Evolutionary conservation across 2,888 invertebrate species (phyloP).

Genomic region (Corbicula japonica): DNA sequence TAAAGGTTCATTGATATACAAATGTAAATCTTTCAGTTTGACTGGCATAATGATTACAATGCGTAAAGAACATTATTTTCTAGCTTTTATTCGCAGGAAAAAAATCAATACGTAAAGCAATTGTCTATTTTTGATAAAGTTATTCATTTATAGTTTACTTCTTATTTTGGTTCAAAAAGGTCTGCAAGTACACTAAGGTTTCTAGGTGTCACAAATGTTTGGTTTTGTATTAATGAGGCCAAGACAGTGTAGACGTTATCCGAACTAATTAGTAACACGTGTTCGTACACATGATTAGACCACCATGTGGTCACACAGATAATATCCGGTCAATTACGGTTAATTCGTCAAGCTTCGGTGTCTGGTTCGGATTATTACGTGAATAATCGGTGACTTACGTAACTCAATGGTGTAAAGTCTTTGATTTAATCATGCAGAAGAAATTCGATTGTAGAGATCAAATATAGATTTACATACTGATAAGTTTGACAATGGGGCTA

Average conservation of each 20-base stretch:
- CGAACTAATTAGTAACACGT: slow-evolving; percentile 31
- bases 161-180: too few relatives aligned
- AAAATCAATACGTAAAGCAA: too few relatives aligned
- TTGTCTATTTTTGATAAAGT: too few relatives aligned
- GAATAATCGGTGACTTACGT: slow-evolving; percentile 54
- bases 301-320: slow-evolving; percentile 52
- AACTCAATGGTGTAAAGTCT: slow-evolving; percentile 40
- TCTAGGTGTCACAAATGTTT: too few relatives aligned
- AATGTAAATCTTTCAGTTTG: slow-evolving; percentile 1
- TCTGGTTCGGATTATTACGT: slow-evolving; percentile 59
- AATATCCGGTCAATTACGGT: slow-evolving; percentile 49
- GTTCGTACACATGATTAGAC: slow-evolving; percentile 32
- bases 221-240: too few relatives aligned
- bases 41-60: background rate
- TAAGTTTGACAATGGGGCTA: too few relatives aligned
- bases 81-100: too few relatives aligned
- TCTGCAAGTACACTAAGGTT: too few relatives aligned
- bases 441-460: slow-evolving; percentile 12
- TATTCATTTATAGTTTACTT: too few relatives aligned
- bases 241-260: too few relatives aligned
- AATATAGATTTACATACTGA: too few relatives aligned
- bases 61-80: too few relatives aligned
- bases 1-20: slow-evolving; percentile 13
- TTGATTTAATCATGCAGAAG: slow-evolving; percentile 26
- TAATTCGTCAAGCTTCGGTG: slow-evolving; percentile 37